phyloP scores from a whole-genome alignment of 2,113 vertebrate species.

The Stegostoma tigrinum region DNA sequence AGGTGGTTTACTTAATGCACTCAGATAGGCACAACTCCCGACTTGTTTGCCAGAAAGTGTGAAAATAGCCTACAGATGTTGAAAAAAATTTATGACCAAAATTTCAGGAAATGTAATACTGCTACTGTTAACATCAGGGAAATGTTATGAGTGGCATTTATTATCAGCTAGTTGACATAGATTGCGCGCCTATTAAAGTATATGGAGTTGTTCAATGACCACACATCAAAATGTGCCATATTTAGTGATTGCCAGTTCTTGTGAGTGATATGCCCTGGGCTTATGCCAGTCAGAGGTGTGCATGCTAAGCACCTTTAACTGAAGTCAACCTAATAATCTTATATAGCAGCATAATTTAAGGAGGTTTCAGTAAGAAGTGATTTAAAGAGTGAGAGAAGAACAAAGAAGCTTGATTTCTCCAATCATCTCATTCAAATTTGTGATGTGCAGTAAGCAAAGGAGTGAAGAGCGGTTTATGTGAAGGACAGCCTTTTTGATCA shows the following conservation, averaged over 20 bases:
- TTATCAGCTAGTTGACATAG: conserved; percentile 11
- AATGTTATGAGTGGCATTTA: conserved; percentile 10
- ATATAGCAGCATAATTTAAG: neutral
- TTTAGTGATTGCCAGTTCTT: neutral
- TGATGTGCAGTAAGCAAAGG: neutral
- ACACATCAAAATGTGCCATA: conserved; percentile 9
- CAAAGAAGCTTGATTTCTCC: neutral
- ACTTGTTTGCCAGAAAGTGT: neutral
- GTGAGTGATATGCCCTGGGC: neutral
- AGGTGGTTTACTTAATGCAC: neutral
- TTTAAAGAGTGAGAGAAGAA: neutral
- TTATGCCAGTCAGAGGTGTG: neutral
- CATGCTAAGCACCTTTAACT: neutral
- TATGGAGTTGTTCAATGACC: neutral
- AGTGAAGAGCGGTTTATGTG: neutral
- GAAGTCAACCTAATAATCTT: neutral
- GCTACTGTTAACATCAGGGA: neutral
- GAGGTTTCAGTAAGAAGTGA: conserved; percentile 25
- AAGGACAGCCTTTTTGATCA: neutral
- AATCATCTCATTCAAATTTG: neutral
- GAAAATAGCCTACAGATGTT: neutral
- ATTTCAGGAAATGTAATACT: neutral
- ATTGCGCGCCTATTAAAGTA: conserved; percentile 1
- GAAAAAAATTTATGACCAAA: neutral
- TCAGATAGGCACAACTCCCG: too few relatives aligned